Conservation (phyloP, 2,113 vertebrate species). For the Thomomys bottae region DNA sequence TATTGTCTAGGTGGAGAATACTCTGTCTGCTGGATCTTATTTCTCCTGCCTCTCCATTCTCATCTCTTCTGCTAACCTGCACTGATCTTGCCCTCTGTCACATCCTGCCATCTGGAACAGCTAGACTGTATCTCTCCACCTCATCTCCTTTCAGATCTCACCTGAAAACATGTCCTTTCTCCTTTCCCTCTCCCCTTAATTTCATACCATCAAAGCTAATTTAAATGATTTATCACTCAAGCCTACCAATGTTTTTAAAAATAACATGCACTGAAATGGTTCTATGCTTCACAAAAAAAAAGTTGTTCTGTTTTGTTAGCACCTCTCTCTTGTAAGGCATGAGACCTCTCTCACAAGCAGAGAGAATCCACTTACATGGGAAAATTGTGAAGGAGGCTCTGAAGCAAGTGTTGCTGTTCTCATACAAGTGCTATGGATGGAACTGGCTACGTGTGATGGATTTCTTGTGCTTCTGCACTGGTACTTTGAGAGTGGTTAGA, state of each 20-base stretch:
- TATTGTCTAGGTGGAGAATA: not conserved
- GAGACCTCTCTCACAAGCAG: not conserved
- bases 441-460: not conserved
- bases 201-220: constrained; percentile 24
- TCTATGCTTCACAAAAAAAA: not conserved
- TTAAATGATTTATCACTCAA: constrained; percentile 7
- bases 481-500: not conserved
- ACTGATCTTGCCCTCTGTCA: constrained; percentile 41
- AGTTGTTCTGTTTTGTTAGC: constrained; percentile 5
- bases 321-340: not conserved
- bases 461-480: not conserved
- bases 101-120: constrained; percentile 23
- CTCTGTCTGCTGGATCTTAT: not conserved
- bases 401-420: not conserved
- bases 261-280: constrained; percentile 47
- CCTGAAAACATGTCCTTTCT: constrained; percentile 64
- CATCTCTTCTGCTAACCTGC: not conserved
- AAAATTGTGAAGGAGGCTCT: not conserved
- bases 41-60: not conserved
- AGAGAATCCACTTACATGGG: not conserved
- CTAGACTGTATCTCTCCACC: constrained; percentile 9
- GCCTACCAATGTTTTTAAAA: constrained; percentile 50
- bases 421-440: not conserved
- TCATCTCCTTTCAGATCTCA: constrained; percentile 56
- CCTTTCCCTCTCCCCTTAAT: constrained; percentile 40